phyloP scores from a whole-genome alignment of 2,888 invertebrate species.

The Neuroscelio doddi region DNA sequence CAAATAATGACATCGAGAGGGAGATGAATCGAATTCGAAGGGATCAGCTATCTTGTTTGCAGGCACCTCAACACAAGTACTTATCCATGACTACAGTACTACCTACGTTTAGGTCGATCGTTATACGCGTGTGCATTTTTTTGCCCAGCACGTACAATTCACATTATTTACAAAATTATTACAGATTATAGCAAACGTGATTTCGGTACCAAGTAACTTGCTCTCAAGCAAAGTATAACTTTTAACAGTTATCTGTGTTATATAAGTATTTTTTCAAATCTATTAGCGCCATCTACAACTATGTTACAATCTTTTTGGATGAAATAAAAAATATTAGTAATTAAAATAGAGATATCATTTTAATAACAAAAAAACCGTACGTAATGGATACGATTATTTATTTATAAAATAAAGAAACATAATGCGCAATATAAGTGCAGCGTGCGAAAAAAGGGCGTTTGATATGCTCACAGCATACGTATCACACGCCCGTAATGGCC shows the following conservation, averaged over 20 bases:
- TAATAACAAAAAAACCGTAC: not conserved
- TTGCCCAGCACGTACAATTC: constrained; percentile 49
- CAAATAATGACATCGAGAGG: constrained; percentile 52
- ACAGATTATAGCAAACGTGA: constrained; percentile 63
- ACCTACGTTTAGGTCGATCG: constrained; percentile 28
- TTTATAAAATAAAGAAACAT: constrained; percentile 10
- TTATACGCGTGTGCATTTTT: constrained; percentile 48
- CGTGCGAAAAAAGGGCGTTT: constrained; percentile 47
- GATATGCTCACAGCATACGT: constrained; percentile 50
- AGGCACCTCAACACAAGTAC: constrained; percentile 39
- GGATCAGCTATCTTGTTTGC: constrained; percentile 44
- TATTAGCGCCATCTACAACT: too few species aligned
- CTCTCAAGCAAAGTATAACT: constrained; percentile 34
- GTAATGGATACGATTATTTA: not conserved
- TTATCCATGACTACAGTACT: constrained; percentile 39
- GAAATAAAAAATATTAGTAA: too few species aligned
- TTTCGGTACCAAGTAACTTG: constrained; percentile 53
- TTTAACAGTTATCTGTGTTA: constrained; percentile 20
- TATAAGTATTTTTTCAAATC: constrained; percentile 8
- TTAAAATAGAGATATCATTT: too few species aligned
- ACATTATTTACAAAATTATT: constrained; percentile 66
- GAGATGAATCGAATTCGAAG: constrained; percentile 51
- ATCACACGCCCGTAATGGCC: constrained; percentile 62
- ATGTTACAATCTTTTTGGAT: too few species aligned
- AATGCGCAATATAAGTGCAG: constrained; percentile 29